These are phyloP conservation scores for Hyperopisus bebe DNA, from an alignment of 2,113 vertebrate species.

Conservation along the genomic window DNA sequence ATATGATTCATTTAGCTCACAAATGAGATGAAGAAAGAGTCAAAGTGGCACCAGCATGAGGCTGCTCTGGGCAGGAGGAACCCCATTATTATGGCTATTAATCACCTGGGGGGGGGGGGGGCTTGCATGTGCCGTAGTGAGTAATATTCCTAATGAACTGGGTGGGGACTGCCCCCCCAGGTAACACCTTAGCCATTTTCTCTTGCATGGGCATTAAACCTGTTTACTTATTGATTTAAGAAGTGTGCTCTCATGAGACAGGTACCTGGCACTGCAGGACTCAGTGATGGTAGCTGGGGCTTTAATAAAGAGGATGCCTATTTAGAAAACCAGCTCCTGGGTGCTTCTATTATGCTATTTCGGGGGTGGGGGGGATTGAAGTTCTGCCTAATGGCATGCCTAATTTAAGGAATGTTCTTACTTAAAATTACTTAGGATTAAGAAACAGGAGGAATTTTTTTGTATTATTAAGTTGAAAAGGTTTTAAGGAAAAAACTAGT, in stretches of 20 bases:
- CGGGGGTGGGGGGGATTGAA: background rate
- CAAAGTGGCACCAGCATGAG: background rate
- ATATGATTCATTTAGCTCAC: background rate
- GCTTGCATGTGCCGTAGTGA: background rate
- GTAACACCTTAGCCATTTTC: background rate
- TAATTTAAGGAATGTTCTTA: background rate
- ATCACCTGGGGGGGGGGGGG: background rate
- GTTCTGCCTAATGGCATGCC: background rate
- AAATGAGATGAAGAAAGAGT: conserved; percentile 1
- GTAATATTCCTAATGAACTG: background rate
- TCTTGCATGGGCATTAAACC: background rate
- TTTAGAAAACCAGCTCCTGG: background rate
- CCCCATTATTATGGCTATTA: conserved; percentile 14
- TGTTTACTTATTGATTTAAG: background rate
- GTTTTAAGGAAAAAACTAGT: background rate
- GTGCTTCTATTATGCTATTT: background rate
- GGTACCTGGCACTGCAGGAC: background rate
- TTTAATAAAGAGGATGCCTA: background rate
- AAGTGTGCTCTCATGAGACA: background rate
- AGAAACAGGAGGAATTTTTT: background rate
- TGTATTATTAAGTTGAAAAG: background rate
- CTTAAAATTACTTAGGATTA: background rate
- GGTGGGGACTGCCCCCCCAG: background rate
- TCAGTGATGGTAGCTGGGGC: background rate
- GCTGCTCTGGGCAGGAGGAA: background rate